Percentiles rank a stretch among this genome's conserved stretches.
Conservation (phyloP, 2,888 invertebrate species). For the Periphyllus acericola region DNA sequence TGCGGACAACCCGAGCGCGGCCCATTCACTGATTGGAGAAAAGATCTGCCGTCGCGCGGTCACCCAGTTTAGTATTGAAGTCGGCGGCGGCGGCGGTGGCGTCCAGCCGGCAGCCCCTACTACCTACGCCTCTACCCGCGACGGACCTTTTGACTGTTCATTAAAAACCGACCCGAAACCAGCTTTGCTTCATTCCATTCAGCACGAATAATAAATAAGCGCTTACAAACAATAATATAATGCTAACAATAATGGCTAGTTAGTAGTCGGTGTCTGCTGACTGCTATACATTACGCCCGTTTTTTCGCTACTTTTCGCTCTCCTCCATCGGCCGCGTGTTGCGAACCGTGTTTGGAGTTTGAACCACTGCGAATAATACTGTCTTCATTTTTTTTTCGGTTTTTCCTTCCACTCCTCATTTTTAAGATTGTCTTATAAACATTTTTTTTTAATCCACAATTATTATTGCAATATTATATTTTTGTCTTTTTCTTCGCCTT, state of each 20-base stretch:
- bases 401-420: no score
- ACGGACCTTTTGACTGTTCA: slow-evolving; percentile 45
- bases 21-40: slow-evolving; percentile 59
- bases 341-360: no score
- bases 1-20: slow-evolving; percentile 42
- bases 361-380: no score
- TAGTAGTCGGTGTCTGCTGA: neutral
- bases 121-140: slow-evolving; percentile 8
- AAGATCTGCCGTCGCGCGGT: slow-evolving; percentile 43
- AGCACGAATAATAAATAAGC: neutral
- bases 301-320: neutral
- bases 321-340: neutral
- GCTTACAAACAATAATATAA: neutral
- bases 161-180: slow-evolving; percentile 40
- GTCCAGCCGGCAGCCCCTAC: slow-evolving; percentile 32
- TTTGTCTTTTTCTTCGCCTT: no score
- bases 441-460: no score
- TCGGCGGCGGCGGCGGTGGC: slow-evolving; percentile 13
- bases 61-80: slow-evolving; percentile 48
- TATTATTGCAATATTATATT: neutral
- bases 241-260: neutral
- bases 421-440: no score
- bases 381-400: no score
- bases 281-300: neutral
- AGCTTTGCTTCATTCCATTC: slow-evolving; percentile 42